Base-by-base conservation (phyloP, 2,113 vertebrate species). In the Geococcyx californianus region DNA sequence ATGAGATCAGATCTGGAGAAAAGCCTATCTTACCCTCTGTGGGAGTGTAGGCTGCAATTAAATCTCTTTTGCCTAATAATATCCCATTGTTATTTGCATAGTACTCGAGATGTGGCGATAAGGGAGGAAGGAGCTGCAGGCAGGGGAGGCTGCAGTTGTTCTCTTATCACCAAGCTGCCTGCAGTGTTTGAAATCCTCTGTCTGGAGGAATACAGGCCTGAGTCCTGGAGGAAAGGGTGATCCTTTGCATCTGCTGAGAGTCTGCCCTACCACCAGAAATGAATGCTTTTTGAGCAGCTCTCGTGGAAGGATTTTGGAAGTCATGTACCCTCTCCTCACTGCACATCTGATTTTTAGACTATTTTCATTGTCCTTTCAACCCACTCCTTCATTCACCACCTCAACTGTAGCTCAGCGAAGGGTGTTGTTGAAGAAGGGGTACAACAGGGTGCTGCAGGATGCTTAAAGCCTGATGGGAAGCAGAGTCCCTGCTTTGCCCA, bases 11-110 rank as follows among this genome's bases (percentile, higher is more conserved):
- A 94, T 89, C 66, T 58, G 85, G 52, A 95, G 83, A 70, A 95
- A 84, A 85, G 56, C 55, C 25, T 72, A 26, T 84, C 16, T 93
- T 82, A 91, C 70, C 19, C 89, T 79, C 95, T 95, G 28, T 20
- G 92, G 92, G 66, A 89, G 33, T 68, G 68, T 94, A 91, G 80
- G 64, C 72, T 93, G 64, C 90, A 96, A 97, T 96, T 97, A 96
- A 97, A 97, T 90, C 93, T 81, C 91, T 74, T 92, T 88, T 94
- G 89, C 81, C 67, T 94, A 45, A 64, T 90, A 96, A 96, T 92
- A 38, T 54, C 44, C 68, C 29, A 31, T 16, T 25, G 84, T 75
- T 88, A 67, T 70, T 96, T 92, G 83, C 45, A 44, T 6, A 73
- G 70, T 15, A 40, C 85, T 91, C 33, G 4, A 94, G 95, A 68